Conservation (phyloP, 2,888 invertebrate genomes). For the Hofmannophila pseudospretella region DNA sequence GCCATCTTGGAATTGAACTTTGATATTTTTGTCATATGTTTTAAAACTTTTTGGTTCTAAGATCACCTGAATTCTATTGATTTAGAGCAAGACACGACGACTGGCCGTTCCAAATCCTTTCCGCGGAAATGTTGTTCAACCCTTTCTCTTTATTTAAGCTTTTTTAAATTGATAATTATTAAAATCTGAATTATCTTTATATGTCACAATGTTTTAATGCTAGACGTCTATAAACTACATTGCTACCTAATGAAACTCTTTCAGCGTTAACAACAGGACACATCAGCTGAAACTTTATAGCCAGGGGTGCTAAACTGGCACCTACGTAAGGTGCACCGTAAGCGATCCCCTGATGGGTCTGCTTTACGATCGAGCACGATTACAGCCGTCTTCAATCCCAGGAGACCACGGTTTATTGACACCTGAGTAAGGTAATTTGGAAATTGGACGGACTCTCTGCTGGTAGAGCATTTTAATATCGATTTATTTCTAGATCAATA, state of each 20-base stretch:
- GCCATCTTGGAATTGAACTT: too few species aligned
- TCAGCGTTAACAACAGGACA: constrained; percentile 8
- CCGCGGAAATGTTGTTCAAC: too few species aligned
- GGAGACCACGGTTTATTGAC: constrained; percentile 57
- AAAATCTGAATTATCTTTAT: too few species aligned
- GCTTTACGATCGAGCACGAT: constrained; percentile 58
- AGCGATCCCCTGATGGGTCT: constrained; percentile 50
- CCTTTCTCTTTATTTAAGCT: too few species aligned
- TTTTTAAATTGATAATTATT: too few species aligned
- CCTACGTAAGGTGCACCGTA: constrained; percentile 32
- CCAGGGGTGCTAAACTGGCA: constrained; percentile 38
- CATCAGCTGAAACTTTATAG: constrained; percentile 29
- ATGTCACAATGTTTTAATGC: too few species aligned
- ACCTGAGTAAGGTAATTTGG: constrained; percentile 68
- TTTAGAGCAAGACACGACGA: too few species aligned
- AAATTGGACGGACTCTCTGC: constrained; percentile 33
- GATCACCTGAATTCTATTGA: too few species aligned
- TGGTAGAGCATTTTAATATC: constrained; percentile 10
- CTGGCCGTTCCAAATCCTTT: too few species aligned
- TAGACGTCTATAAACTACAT: neutral
- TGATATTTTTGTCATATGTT: too few species aligned
- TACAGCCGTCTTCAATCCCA: constrained; percentile 34
- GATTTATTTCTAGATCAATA: neutral
- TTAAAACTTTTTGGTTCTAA: too few species aligned
- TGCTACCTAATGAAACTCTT: constrained; percentile 15